A percentile compares a stretch with the other conserved stretches of the same genome.
phyloP scores from a whole-genome alignment of 1,140 invertebrate genomes.

The Dinothrombium tinctorium region DNA sequence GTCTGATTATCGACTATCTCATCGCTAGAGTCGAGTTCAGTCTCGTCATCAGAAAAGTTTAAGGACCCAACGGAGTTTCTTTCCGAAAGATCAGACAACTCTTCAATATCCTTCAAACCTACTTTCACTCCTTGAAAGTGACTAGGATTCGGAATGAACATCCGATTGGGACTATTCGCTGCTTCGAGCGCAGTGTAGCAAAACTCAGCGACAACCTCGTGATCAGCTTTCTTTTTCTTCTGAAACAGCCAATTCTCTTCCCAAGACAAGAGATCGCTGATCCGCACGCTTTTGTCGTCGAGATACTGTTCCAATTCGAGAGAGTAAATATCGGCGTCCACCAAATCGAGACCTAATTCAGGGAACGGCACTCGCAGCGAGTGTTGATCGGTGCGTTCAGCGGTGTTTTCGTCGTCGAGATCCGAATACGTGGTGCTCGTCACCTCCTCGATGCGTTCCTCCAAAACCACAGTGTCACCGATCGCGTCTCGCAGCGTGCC shows the following conservation, averaged over 20 bases:
- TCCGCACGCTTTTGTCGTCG: slow-evolving; percentile 6
- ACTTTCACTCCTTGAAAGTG: not conserved
- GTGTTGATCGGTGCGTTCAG: not conserved
- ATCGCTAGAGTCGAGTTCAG: not conserved
- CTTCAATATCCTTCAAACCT: slow-evolving; percentile 35
- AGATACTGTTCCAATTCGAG: not conserved
- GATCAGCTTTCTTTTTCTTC: slow-evolving; percentile 26
- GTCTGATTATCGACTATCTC: too few species aligned
- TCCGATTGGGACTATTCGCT: slow-evolving; percentile 17
- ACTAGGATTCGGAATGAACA: slow-evolving; percentile 31
- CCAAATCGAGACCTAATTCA: slow-evolving; percentile 35
- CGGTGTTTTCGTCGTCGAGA: not conserved
- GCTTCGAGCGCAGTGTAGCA: slow-evolving; percentile 17
- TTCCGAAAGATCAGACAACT: slow-evolving; percentile 52
- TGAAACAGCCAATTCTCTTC: slow-evolving; percentile 72
- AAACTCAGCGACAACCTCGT: slow-evolving; percentile 41
- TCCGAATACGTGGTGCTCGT: not conserved
- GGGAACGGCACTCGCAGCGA: slow-evolving; percentile 32
- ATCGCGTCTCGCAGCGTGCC: too few species aligned
- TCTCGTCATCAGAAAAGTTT: slow-evolving; percentile 14
- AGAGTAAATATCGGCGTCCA: not conserved
- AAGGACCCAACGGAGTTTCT: slow-evolving; percentile 17
- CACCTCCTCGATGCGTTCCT: slow-evolving; percentile 4
- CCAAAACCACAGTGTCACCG: too few species aligned
- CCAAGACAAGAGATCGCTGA: slow-evolving; percentile 27